Evolutionary conservation across 2,113 vertebrate genomes (phyloP), one percentile per base, ranked within the genome.

Genomic region (Coracopsis vasa): DNA sequence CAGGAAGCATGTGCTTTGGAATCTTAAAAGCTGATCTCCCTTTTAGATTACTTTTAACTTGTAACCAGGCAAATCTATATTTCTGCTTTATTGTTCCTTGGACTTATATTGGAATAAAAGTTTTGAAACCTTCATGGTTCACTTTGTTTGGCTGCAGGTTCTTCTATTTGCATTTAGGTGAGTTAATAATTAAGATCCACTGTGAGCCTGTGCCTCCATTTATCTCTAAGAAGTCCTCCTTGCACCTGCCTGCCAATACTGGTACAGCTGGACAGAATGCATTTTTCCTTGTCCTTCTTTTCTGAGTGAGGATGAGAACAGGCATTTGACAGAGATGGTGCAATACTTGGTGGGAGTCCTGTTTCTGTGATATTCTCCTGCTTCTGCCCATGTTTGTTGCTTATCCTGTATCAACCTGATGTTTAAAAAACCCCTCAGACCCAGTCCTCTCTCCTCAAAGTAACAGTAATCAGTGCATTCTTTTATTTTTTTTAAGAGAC

Each of bases 361-460:
- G n/a, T 29, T 78, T 77, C 64, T 66, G 25, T 53, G 24, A 10
- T 42, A 10, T 33, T 10, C 7, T 86, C n/a, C 28, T 35, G 28
- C 8, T 42, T 29, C 25, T 69, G 8, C 29, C 8, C 15, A 5
- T 0, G 0, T 69, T 90, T 0, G 0, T 25, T 77, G 13, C 17
- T 31, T 48, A 5, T 66, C 12, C 16, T 24, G 2, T 24, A 27
- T 71, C 42, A 79, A 14, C 5, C 3, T 54, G 25, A 48, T 64
- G 6, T 35, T 82, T 74, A 37, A 84, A 80, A 70, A 37, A 3
- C 4, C 28, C 24, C 29, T 56, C 25, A 53, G 41, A 20, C 19
- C 31, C 9, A 1, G 1, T 47, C 11, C 6, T 77, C 20, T 33
- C 16, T 69, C 53, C 25, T 86, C 28, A 44, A 31, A 16, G 5